Evolutionary conservation across 2,113 vertebrate species (phyloP).

Genomic region (Tylochromis polylepis): DNA sequence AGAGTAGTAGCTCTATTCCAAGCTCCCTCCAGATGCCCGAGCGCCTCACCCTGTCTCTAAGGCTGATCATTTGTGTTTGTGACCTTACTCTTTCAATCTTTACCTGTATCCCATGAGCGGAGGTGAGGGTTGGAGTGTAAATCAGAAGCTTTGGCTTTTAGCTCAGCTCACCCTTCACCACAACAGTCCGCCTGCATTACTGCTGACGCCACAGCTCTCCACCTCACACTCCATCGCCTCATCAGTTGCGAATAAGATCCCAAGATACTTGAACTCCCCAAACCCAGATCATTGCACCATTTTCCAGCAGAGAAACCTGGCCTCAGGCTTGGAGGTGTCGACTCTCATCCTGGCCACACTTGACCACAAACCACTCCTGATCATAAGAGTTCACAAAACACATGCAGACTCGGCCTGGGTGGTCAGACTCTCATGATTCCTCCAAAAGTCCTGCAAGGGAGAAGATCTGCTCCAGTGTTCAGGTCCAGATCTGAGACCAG

Average conservation of each 20-base stretch:
- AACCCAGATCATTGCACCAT: neutral
- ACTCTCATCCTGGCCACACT: neutral
- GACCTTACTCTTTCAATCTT: neutral
- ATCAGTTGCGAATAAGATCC: accelerated
- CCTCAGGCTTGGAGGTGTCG: neutral
- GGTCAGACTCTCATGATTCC: neutral
- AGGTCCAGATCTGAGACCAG: neutral
- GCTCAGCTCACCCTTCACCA: no score
- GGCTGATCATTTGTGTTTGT: neutral
- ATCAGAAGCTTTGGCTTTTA: neutral
- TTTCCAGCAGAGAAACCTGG: neutral
- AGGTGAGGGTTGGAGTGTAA: neutral
- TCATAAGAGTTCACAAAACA: neutral
- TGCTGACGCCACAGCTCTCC: accelerated
- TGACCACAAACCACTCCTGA: neutral
- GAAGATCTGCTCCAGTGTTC: accelerated
- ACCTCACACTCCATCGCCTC: accelerated
- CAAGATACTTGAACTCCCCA: neutral
- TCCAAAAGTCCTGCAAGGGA: neutral
- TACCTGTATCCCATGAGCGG: neutral
- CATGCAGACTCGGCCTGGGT: neutral
- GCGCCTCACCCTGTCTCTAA: accelerated
- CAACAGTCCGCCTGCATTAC: neutral
- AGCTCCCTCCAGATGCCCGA: neutral
- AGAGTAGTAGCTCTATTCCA: accelerated